These are phyloP conservation scores for Dryobates pubescens DNA, from an alignment of 2,797 vertebrate species.

Conservation along the genomic window DNA sequence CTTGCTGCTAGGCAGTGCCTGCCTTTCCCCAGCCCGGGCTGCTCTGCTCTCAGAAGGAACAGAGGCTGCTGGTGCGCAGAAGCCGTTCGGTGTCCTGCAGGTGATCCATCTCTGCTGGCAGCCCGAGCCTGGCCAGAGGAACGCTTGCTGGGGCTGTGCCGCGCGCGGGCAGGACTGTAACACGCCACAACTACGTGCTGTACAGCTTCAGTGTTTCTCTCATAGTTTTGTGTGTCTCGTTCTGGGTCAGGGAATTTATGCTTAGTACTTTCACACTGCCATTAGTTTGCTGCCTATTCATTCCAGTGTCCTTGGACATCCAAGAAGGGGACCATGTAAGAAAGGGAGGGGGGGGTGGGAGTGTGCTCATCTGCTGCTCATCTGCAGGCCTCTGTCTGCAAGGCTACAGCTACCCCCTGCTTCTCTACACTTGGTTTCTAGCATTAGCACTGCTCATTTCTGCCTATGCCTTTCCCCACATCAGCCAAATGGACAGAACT, in stretches of 20 bases:
- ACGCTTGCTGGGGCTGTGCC: not conserved
- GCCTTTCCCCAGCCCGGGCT: not conserved
- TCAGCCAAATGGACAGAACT: slow-evolving; percentile 70
- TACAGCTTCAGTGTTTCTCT: slow-evolving; percentile 15
- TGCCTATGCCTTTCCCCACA: slow-evolving; percentile 44
- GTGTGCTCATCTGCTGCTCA: not conserved
- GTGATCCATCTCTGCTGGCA: not conserved
- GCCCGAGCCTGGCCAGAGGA: not conserved
- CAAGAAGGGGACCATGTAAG: slow-evolving; percentile 48
- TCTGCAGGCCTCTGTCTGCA: not conserved
- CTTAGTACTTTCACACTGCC: slow-evolving; percentile 39
- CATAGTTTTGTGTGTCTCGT: slow-evolving; percentile 55
- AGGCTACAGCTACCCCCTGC: not conserved
- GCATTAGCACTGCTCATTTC: slow-evolving; percentile 43
- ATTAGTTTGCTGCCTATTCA: slow-evolving; percentile 65
- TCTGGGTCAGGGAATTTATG: slow-evolving; percentile 47
- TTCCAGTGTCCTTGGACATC: slow-evolving; percentile 61
- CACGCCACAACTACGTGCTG: not conserved
- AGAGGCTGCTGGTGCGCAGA: not conserved
- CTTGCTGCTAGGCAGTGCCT: not conserved
- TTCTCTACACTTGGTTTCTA: slow-evolving; percentile 13
- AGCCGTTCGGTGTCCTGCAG: not conserved
- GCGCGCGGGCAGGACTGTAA: not conserved
- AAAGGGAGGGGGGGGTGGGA: not conserved
- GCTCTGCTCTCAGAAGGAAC: not conserved